Evolutionary conservation across 2,888 invertebrate genomes (phyloP), one percentile per base, ranked within the genome.

Genomic region (Aspidapion aeneum): DNA sequence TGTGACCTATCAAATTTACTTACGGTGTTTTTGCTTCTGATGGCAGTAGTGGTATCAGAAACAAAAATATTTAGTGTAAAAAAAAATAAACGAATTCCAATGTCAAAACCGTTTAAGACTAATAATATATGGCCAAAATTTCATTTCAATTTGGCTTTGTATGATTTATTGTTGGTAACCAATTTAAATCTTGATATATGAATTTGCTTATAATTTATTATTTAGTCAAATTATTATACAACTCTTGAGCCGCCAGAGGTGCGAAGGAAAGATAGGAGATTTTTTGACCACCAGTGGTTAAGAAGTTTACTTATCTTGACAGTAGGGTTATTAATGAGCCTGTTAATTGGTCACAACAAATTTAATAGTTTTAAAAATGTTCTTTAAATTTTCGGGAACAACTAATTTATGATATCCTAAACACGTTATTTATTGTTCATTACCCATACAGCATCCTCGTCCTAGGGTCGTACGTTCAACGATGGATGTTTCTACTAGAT

Each of bases 101-200:
- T 12, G 35, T 35, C 35, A 35, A 35, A 35, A 35, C 3, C 35
- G 35, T 7, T 12, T 7, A 35, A 35, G 35, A 35, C 35, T 35
- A 35, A 35, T 35, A 35, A 35, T 35, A 35, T 35, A 35, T 35
- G 35, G 12, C 35, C 35, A 35, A 35, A 35, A 7, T 35, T 35
- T 35, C 35, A 35, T 35, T 35, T 35, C 35, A 35, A 35, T 35
- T 35, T 35, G 35, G 35, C 5, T 7, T 12, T 35, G 35, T 35
- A 7, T 63, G 63, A 63, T 63, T 63, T 63, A 63, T 63, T 59
- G 55, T 57, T 60, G 35, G 52, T 50, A 57, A 22, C 57, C 59
- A 60, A 63, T 63, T 57, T 63, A 57, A 63, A 63, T 63, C 63
- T 63, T 63, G 63, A 63, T 63, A 56, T 54, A 63, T 63, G 60